Evolutionary conservation across 1,140 invertebrate species (phyloP), one percentile per base, ranked within the genome.

Genomic region (Drosophila ogumai): DNA sequence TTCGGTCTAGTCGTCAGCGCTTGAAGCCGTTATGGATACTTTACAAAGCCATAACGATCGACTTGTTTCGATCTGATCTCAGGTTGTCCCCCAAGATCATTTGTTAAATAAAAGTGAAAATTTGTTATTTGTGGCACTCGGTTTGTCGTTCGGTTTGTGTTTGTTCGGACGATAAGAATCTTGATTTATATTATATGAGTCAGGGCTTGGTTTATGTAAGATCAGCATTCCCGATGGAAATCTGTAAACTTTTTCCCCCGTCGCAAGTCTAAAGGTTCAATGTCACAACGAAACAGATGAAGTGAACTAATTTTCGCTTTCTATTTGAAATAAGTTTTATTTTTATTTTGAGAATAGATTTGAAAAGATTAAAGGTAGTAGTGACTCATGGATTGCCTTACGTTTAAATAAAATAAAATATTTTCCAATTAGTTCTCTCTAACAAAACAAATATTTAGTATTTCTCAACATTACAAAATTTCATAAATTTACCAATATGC

Each of bases 51-150:
- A 73, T 74, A 73, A 60, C 68, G 71, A 73, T 76, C 43, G 25
- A 71, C 54, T n/a, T 68, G 46, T 38, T 12, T 12, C 58, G 28
- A 60, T 60, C 28, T n/a, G 34, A 55, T 55, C 52, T 52, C 19
- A 43, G 10, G 46, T 13, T 65, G 19, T 74, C 3, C 28, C n/a
- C 66, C 6, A 17, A 43, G 52, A 67, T 81, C 67, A 78, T 86
- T 86, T 86, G 79, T 86, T 79, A 79, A 81, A 81, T 82, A 85
- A 82, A 80, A 80, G 82, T 81, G 68, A 87, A 87, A 85, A 87
- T 85, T 81, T 78, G 69, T 81, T 82, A 72, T 73, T 86, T 81
- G 75, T 67, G 73, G 58, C 64, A 74, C 68, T 69, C 65, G 41
- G 68, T 57, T 68, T 46, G 67, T 68, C 41, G 49, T n/a, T 38